These are phyloP conservation scores for Caenorhabditis panamensis DNA, from an alignment of 2,888 invertebrate genomes.

Conservation along the genomic window DNA sequence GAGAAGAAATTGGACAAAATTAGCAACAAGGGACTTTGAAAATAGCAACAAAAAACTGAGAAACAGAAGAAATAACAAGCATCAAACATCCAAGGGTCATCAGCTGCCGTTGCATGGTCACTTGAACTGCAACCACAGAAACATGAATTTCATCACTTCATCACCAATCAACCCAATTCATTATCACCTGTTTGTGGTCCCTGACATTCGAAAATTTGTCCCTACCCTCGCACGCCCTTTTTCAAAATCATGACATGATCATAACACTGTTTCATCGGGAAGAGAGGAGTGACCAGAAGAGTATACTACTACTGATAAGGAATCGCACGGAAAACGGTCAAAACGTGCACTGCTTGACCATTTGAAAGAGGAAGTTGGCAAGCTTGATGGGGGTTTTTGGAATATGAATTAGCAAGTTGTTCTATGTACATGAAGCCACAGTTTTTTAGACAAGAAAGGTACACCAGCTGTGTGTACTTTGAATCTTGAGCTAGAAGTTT, in stretches of 20 bases:
- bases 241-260: conserved; percentile 24
- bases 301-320: conserved; percentile 43
- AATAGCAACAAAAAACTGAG: not conserved
- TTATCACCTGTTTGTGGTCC: conserved; percentile 2
- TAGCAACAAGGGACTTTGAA: not conserved
- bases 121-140: not conserved
- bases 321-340: conserved; percentile 51
- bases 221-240: conserved; percentile 13
- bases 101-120: conserved; percentile 5
- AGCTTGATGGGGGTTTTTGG: no score
- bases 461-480: no score
- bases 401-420: no score
- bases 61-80: not conserved
- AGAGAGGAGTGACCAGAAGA: conserved; percentile 27
- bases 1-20: not conserved
- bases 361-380: conserved; percentile 5
- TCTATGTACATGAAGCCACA: no score
- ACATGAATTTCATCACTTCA: not conserved
- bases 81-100: conserved; percentile 5
- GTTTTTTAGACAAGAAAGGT: no score
- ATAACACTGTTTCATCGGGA: conserved; percentile 31
- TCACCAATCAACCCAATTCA: not conserved
- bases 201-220: conserved; percentile 8
- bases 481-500: no score
- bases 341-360: conserved; percentile 18